Evolutionary conservation across 2,797 vertebrate genomes (phyloP).

Genomic region (Chloroceryle inda): DNA sequence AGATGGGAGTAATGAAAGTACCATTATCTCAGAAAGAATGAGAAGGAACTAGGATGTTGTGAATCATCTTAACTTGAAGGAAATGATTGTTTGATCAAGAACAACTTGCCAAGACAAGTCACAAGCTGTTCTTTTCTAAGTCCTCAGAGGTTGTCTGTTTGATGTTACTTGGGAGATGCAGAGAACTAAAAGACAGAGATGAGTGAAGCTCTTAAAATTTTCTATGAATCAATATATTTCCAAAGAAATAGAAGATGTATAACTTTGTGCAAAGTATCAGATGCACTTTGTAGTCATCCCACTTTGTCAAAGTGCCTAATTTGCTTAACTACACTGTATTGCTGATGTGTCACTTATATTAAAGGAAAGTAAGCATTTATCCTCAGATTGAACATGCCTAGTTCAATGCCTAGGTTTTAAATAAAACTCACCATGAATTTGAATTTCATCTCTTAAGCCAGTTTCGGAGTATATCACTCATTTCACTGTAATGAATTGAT

Average conservation of each 20-base stretch:
- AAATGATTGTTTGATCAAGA: neutral
- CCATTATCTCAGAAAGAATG: neutral
- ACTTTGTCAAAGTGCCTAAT: neutral
- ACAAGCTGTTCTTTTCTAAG: neutral
- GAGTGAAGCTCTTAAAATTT: neutral
- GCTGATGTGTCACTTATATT: neutral
- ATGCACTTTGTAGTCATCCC: neutral
- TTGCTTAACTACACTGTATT: constrained; percentile 15
- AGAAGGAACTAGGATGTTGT: neutral
- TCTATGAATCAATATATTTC: neutral
- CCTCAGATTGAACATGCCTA: neutral
- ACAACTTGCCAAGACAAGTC: neutral
- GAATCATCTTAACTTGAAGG: neutral
- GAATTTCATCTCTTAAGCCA: neutral
- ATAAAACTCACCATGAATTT: neutral
- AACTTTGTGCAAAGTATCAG: neutral
- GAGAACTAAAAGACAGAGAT: neutral
- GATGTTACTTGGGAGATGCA: neutral
- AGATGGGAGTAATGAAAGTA: neutral
- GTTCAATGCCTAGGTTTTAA: constrained; percentile 3
- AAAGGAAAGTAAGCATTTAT: neutral
- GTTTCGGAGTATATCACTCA: neutral
- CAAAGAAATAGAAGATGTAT: neutral
- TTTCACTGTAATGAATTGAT: constrained; percentile 8
- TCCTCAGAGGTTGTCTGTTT: neutral